These are phyloP conservation scores for Dryas iulia DNA, from an alignment of 1,140 invertebrate genomes.

Conservation along the genomic window DNA sequence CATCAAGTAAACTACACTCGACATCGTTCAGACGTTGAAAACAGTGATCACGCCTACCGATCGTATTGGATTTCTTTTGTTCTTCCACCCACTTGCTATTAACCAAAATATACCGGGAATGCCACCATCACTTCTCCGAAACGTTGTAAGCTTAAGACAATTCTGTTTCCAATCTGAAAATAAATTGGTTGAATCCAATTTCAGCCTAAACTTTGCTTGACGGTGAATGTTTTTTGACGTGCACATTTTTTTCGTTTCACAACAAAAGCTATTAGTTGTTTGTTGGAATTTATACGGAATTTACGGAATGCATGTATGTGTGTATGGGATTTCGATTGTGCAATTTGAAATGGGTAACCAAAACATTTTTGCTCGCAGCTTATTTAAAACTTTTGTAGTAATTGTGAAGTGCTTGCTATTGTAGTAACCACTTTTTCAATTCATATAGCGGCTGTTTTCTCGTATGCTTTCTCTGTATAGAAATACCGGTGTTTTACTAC, in stretches of 20 bases:
- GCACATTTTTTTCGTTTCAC: slow-evolving; percentile 12
- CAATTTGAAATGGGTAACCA: slow-evolving; percentile 20
- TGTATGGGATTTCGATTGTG: slow-evolving; percentile 18
- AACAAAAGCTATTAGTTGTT: slow-evolving; percentile 21
- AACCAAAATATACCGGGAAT: not conserved
- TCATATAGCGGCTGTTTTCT: not conserved
- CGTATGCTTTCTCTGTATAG: not conserved
- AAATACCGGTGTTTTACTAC: not conserved
- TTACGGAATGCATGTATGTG: slow-evolving; percentile 4
- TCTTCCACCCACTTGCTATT: not conserved
- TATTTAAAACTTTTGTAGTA: slow-evolving; percentile 15
- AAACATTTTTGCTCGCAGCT: slow-evolving; percentile 22
- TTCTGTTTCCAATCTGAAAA: slow-evolving; percentile 2
- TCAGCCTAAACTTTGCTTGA: not conserved
- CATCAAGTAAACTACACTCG: not conserved
- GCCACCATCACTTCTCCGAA: not conserved
- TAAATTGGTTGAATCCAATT: slow-evolving; percentile 3
- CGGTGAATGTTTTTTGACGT: slow-evolving; percentile 11
- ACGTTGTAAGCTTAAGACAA: not conserved
- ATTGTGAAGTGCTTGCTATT: not conserved
- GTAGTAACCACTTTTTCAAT: too few species aligned
- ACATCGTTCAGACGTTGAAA: not conserved
- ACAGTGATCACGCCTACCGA: not conserved
- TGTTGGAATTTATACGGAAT: slow-evolving; percentile 12
- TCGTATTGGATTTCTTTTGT: not conserved